Percentiles rank a stretch among this genome's conserved stretches.
Conservation (phyloP, 2,113 vertebrate genomes). For the Crocuta crocuta region DNA sequence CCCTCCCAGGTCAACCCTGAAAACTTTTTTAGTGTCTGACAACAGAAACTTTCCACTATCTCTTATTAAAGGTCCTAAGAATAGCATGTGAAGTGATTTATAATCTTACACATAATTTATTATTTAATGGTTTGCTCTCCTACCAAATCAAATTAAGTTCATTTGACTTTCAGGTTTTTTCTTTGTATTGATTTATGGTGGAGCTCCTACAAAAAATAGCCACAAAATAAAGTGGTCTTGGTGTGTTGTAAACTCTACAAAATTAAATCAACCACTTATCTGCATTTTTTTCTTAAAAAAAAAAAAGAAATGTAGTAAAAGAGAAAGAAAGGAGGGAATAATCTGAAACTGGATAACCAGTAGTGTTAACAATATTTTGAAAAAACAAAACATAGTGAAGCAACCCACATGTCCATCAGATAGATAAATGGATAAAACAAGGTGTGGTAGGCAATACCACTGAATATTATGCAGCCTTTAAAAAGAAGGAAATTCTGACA, state of each 20-base stretch:
- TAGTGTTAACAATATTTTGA: slow-evolving; percentile 15
- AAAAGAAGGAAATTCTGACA: slow-evolving; percentile 42
- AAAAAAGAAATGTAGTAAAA: neutral
- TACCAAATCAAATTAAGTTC: slow-evolving; percentile 20
- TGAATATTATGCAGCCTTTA: slow-evolving; percentile 6
- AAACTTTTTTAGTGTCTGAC: slow-evolving; percentile 30
- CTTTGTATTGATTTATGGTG: neutral
- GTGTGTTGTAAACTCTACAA: neutral
- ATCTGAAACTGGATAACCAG: slow-evolving; percentile 29
- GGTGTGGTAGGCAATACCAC: neutral
- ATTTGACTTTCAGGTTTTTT: slow-evolving; percentile 42
- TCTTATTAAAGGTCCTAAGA: neutral
- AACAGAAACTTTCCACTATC: slow-evolving; percentile 38
- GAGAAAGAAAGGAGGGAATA: slow-evolving; percentile 26
- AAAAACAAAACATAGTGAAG: neutral
- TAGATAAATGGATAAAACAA: neutral
- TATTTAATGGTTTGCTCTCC: slow-evolving; percentile 7
- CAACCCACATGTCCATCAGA: neutral
- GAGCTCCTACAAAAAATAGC: neutral
- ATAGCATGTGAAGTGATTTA: slow-evolving; percentile 21
- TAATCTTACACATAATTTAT: slow-evolving; percentile 46
- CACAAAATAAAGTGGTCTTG: neutral
- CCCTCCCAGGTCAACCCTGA: neutral
- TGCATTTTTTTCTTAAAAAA: neutral
- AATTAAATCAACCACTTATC: slow-evolving; percentile 14